Percentiles rank a stretch among this genome's conserved stretches.
Conservation (phyloP, 1,140 invertebrate species). For the Meloidogyne chitwoodi region DNA sequence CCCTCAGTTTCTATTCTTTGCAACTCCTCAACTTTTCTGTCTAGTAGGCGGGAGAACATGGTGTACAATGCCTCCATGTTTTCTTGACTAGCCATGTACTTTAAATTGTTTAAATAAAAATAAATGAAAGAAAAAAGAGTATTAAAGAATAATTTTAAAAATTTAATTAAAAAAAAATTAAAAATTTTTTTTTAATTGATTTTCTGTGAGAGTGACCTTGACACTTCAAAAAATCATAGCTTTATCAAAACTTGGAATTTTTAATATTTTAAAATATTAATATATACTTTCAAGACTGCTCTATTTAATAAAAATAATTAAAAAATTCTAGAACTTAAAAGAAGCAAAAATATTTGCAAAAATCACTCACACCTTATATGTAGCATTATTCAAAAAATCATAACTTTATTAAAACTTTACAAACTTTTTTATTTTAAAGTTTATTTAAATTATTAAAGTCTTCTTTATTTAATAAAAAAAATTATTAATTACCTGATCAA, state of each 20-base stretch:
- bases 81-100: constrained; percentile 36
- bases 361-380: neutral
- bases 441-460: neutral
- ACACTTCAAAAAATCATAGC: neutral
- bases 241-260: neutral
- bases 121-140: neutral
- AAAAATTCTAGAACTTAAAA: neutral
- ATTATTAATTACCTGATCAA: neutral
- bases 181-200: too few relatives aligned
- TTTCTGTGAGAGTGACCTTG: neutral
- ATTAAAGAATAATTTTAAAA: neutral
- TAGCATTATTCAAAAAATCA: neutral
- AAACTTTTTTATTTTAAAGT: neutral
- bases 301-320: neutral
- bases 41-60: constrained; percentile 37
- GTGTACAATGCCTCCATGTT: constrained; percentile 34
- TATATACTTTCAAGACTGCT: neutral
- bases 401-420: neutral
- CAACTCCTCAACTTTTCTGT: constrained; percentile 34
- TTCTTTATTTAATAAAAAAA: neutral
- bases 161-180: neutral
- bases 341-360: neutral
- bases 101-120: neutral
- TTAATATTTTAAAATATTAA: neutral
- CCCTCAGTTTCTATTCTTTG: neutral